Evolutionary conservation across 2,888 invertebrate genomes (phyloP).

Genomic region (Cryptocheilus praepositus): DNA sequence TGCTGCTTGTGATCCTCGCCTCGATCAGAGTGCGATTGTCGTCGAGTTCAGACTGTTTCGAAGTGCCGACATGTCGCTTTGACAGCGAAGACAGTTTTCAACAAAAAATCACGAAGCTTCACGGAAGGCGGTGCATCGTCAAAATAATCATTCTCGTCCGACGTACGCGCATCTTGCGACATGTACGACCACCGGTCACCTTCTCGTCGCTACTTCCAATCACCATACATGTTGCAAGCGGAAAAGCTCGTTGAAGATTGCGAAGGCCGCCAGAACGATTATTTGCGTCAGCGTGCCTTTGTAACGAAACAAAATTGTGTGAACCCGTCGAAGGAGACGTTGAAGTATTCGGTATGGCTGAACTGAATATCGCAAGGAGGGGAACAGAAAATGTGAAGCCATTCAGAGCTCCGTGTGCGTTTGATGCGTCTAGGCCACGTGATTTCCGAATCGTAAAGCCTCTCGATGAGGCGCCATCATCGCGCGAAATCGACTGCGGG

Average conservation of each 20-base stretch:
- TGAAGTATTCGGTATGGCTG: neutral
- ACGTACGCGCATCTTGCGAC: no score
- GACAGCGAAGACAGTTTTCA: no score
- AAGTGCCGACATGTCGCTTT: neutral
- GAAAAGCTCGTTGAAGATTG: no score
- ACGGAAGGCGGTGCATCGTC: no score
- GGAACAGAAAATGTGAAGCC: neutral
- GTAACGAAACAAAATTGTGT: neutral
- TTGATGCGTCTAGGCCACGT: neutral
- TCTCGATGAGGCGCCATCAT: conserved; percentile 3
- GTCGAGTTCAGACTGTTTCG: conserved; percentile 5
- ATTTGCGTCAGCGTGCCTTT: no score
- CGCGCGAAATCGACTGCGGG: conserved; percentile 26
- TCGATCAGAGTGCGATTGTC: neutral
- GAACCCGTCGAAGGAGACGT: conserved; percentile 32
- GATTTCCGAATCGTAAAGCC: conserved; percentile 5
- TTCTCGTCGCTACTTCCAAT: no score
- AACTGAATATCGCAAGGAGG: neutral
- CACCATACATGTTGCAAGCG: no score
- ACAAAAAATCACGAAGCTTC: no score
- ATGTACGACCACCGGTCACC: no score
- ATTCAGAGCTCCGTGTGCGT: neutral
- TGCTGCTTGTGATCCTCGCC: conserved; percentile 2
- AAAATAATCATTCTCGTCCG: no score
- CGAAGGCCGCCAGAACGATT: no score